Conservation (phyloP, 2,888 invertebrate genomes). For the Polydrusus pterygomalis region DNA sequence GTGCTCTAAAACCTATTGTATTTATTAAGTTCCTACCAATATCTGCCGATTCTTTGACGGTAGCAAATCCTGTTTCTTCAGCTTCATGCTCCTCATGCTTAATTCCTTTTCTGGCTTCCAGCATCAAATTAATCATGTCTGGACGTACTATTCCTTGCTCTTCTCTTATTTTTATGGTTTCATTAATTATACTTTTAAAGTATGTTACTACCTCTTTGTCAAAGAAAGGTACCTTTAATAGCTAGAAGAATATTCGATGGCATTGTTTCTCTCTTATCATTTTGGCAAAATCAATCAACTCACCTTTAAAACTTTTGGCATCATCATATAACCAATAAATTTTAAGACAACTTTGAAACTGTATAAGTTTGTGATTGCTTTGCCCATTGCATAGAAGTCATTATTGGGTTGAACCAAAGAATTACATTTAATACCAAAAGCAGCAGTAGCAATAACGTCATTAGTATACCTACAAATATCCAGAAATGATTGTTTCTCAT, state of each 20-base stretch:
- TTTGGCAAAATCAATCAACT: not conserved
- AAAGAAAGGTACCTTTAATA: not conserved
- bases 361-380: constrained; percentile 67
- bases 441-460: constrained; percentile 41
- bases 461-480: constrained; percentile 37
- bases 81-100: constrained; percentile 53
- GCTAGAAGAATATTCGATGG: not conserved
- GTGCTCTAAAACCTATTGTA: not conserved
- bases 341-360: constrained; percentile 54
- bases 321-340: constrained; percentile 49
- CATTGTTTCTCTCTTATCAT: too few relatives aligned
- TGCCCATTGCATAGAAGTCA: constrained; percentile 74
- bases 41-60: constrained; percentile 59
- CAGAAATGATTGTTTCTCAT: too few relatives aligned
- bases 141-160: constrained; percentile 33
- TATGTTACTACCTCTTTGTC: not conserved
- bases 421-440: constrained; percentile 47
- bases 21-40: constrained; percentile 33
- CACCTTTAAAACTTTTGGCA: constrained; percentile 48
- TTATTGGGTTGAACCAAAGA: constrained; percentile 70
- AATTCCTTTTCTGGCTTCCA: constrained; percentile 69
- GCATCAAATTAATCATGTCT: constrained; percentile 62
- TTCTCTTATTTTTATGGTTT: constrained; percentile 18
- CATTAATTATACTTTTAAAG: constrained; percentile 10
- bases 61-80: constrained; percentile 61